A percentile compares a stretch with the other conserved stretches of the same genome.
Conservation (phyloP, 2,113 vertebrate species). For the Periophthalmodon schlosseri region DNA sequence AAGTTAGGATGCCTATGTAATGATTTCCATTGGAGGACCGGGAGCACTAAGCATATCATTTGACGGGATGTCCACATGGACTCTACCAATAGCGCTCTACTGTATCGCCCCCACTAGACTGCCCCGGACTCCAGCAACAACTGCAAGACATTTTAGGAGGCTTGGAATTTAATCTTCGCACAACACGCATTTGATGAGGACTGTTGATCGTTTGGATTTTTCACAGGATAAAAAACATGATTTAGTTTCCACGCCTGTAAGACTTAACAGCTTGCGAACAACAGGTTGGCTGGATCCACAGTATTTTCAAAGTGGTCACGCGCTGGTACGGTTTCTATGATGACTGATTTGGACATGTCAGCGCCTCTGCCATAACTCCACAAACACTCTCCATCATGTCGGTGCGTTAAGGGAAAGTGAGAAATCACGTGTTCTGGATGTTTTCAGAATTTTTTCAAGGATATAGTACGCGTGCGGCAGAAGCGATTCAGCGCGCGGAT, state of each 20-base stretch:
- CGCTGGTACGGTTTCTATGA: slow-evolving; percentile 5
- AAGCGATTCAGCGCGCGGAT: slow-evolving; percentile 14
- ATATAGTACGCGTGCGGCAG: slow-evolving; percentile 3
- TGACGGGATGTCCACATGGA: too few species aligned
- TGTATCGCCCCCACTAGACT: slow-evolving; percentile 29
- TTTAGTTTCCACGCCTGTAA: neutral
- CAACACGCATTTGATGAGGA: neutral
- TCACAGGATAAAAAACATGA: neutral
- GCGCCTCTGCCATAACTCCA: slow-evolving; percentile 19
- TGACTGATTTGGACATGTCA: slow-evolving; percentile 48
- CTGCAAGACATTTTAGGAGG: neutral
- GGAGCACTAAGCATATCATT: neutral
- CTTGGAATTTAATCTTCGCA: neutral
- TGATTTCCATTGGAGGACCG: neutral
- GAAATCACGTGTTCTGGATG: slow-evolving; percentile 65
- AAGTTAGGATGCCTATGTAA: neutral
- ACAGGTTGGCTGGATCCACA: neutral
- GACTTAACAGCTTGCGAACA: neutral
- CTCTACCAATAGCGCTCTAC: neutral
- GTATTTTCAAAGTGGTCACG: neutral
- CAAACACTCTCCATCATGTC: slow-evolving; percentile 20
- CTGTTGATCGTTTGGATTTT: neutral
- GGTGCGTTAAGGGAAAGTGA: slow-evolving; percentile 25
- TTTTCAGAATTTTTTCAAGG: slow-evolving; percentile 42
- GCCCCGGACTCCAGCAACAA: slow-evolving; percentile 1